These are phyloP conservation scores for Beris morrisii DNA, from an alignment of 2,888 invertebrate species.

Conservation along the genomic window DNA sequence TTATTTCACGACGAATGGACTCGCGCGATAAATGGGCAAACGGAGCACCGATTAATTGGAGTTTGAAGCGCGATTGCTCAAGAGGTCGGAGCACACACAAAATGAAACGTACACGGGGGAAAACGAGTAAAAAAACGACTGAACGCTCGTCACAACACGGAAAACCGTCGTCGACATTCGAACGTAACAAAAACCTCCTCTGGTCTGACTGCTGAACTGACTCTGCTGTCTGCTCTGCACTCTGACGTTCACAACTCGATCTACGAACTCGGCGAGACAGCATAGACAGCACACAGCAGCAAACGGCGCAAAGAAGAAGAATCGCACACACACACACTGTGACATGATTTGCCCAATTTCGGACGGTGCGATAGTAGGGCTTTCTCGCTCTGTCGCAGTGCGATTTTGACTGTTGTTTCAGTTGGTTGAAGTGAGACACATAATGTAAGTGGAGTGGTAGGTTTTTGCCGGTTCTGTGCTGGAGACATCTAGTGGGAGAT, in stretches of 20 bases:
- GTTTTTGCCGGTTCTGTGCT: neutral
- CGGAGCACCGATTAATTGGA: neutral
- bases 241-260: neutral
- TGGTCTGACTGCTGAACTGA: slow-evolving; percentile 14
- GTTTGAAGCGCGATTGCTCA: slow-evolving; percentile 7
- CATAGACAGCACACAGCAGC: neutral
- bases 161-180: slow-evolving; percentile 31
- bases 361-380: too few relatives aligned
- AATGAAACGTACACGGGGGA: neutral
- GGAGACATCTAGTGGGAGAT: slow-evolving; percentile 5
- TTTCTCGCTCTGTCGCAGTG: too few relatives aligned
- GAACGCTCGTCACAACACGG: slow-evolving; percentile 6
- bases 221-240: too few relatives aligned
- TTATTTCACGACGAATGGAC: too few relatives aligned
- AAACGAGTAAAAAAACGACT: slow-evolving; percentile 9
- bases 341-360: neutral
- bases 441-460: neutral
- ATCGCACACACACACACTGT: slow-evolving; percentile 2
- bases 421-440: neutral
- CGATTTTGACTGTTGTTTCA: neutral
- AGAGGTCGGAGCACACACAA: neutral
- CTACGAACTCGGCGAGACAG: too few relatives aligned
- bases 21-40: neutral
- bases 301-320: slow-evolving; percentile 16
- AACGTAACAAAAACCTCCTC: slow-evolving; percentile 35